Evolutionary conservation across 2,797 vertebrate species (phyloP).

Genomic region (Enteromius mattozi): DNA sequence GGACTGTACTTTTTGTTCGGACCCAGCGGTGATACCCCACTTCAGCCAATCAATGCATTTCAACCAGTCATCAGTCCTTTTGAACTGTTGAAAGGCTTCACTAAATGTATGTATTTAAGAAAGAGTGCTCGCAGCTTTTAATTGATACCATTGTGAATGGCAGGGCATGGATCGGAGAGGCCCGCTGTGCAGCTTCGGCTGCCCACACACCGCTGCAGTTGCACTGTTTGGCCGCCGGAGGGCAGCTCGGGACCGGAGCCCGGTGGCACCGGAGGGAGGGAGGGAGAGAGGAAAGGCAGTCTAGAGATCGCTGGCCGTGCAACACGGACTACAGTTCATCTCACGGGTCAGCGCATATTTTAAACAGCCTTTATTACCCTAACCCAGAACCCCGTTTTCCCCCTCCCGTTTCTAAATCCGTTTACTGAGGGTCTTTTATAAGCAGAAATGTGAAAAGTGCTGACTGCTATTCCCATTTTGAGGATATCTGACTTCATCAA

Average conservation of each 20-base stretch:
- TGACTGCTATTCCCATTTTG: conserved; percentile 90
- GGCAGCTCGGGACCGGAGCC: conserved; percentile 89
- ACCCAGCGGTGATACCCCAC: conserved; percentile 26
- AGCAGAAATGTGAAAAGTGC: conserved; percentile 87
- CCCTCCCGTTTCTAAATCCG: conserved; percentile 81
- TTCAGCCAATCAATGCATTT: conserved; percentile 46
- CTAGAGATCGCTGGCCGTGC: conserved; percentile 82
- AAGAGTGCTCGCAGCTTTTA: conserved; percentile 30
- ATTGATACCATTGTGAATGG: conserved; percentile 45
- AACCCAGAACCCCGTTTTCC: conserved; percentile 81
- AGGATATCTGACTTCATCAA: conserved; percentile 91
- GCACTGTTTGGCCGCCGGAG: conserved; percentile 87
- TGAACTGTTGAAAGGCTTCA: conserved; percentile 41
- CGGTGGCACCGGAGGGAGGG: conserved; percentile 82
- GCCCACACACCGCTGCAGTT: conserved; percentile 79
- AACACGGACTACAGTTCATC: conserved; percentile 87
- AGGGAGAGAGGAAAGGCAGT: conserved; percentile 55
- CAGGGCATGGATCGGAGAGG: conserved; percentile 65
- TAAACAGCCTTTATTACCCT: conserved; percentile 78
- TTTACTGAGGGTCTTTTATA: conserved; percentile 81
- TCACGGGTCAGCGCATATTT: conserved; percentile 92
- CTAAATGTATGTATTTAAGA: conserved; percentile 44
- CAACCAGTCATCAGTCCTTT: conserved; percentile 33
- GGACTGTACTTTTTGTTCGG: conserved; percentile 39
- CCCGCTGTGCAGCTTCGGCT: conserved; percentile 69